Conservation (phyloP, 2,888 invertebrate genomes). For the Elegia similella region DNA sequence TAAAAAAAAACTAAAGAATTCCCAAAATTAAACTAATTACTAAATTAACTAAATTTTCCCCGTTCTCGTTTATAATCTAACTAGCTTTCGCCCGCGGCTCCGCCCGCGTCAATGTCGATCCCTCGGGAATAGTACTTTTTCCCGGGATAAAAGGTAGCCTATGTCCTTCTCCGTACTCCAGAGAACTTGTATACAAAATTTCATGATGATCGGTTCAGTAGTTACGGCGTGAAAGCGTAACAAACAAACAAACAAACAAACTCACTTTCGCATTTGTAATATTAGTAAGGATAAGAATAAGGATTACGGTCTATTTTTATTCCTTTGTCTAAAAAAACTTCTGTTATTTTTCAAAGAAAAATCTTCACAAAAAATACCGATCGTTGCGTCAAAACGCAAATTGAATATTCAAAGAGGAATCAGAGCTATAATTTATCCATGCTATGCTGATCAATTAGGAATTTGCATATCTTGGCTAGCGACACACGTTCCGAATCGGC, state of each 20-base stretch:
- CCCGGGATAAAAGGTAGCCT: too few relatives aligned
- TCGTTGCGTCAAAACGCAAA: conserved; percentile 1
- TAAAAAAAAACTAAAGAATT: background rate
- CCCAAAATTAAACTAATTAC: too few relatives aligned
- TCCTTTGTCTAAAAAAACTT: background rate
- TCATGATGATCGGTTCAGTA: too few relatives aligned
- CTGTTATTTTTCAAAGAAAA: background rate
- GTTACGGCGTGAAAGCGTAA: too few relatives aligned
- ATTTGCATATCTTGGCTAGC: conserved; percentile 28
- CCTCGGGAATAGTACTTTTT: too few relatives aligned
- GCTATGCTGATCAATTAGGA: conserved; percentile 25
- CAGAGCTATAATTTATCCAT: conserved; percentile 15
- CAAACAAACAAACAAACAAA: too few relatives aligned
- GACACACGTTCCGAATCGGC: conserved; percentile 17
- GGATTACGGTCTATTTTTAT: background rate
- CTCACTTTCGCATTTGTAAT: too few relatives aligned
- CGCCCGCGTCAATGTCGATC: too few relatives aligned
- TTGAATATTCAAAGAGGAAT: conserved; percentile 14
- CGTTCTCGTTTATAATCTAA: background rate
- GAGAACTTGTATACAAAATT: too few relatives aligned
- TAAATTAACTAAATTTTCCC: background rate
- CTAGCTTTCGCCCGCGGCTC: too few relatives aligned
- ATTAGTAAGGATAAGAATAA: too few relatives aligned
- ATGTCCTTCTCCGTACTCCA: too few relatives aligned
- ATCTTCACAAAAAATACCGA: background rate